phyloP scores from a whole-genome alignment of 37 sponge, comb jelly and placozoan species.

The Haliclona indistincta region DNA sequence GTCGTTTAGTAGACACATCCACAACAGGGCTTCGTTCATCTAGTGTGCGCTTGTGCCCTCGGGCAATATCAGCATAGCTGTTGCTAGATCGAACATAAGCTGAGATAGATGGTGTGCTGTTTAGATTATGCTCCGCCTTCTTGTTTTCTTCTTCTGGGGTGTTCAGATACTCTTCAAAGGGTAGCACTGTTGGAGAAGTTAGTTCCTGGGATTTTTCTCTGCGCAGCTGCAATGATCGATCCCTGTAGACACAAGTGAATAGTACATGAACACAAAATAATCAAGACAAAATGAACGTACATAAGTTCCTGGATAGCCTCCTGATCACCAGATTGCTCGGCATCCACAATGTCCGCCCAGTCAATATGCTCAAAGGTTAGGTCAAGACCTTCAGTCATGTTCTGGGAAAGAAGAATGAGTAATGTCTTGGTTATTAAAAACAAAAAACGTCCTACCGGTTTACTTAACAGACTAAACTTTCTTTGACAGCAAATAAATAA shows the following conservation, averaged over 20 bases:
- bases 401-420: background rate
- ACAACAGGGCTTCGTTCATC: too few relatives aligned
- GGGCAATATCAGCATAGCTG: too few relatives aligned
- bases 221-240: conserved; percentile 7
- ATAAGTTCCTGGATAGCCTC: conserved; percentile 34
- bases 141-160: conserved; percentile 5
- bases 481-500: too few relatives aligned
- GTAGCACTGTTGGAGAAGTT: too few relatives aligned
- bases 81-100: too few relatives aligned
- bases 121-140: background rate
- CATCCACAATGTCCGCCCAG: conserved; percentile 85
- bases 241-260: background rate
- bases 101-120: background rate
- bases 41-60: too few relatives aligned
- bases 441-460: too few relatives aligned
- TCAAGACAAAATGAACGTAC: conserved; percentile 17
- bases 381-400: conserved; percentile 5
- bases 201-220: conserved; percentile 3
- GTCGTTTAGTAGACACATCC: too few relatives aligned
- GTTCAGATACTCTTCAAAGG: background rate
- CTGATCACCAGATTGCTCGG: conserved; percentile 65
- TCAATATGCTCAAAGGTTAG: conserved; percentile 54
- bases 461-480: too few relatives aligned
- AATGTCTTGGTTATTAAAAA: too few relatives aligned
- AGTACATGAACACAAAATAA: background rate